Evolutionary conservation across 2,888 invertebrate species (phyloP).

Genomic region (Patella depressa): DNA sequence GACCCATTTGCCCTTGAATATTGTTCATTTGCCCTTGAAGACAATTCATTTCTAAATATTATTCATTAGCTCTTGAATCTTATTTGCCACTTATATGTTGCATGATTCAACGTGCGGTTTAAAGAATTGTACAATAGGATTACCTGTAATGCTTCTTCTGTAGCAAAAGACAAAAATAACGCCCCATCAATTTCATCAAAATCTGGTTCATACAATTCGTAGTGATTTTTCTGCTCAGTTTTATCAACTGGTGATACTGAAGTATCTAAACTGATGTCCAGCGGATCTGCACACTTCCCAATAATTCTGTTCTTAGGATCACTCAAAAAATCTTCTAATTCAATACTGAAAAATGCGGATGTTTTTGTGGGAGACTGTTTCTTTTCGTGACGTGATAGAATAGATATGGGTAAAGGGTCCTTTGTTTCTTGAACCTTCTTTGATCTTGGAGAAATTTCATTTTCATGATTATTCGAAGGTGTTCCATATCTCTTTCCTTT

Average conservation of each 20-base stretch:
- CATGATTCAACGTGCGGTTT: no score
- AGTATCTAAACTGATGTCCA: background rate
- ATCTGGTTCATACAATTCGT: constrained; percentile 49
- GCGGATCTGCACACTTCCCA: background rate
- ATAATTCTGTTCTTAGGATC: constrained; percentile 14
- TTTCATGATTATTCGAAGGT: no score
- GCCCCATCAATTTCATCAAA: constrained; percentile 63
- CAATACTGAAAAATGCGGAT: constrained; percentile 52
- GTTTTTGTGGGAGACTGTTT: constrained; percentile 35
- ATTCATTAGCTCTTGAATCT: no score
- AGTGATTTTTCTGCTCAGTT: constrained; percentile 13
- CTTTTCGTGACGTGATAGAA: constrained; percentile 44
- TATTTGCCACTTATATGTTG: no score
- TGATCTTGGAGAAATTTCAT: constrained; percentile 12
- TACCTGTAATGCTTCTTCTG: constrained; percentile 46
- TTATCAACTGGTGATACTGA: constrained; percentile 29
- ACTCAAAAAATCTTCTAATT: constrained; percentile 49
- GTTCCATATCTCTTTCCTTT: no score
- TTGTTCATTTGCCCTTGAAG: no score
- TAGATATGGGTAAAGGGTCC: constrained; percentile 48
- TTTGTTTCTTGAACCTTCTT: constrained; percentile 30
- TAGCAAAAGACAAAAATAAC: constrained; percentile 60
- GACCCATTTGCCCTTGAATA: no score
- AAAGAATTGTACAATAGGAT: background rate
- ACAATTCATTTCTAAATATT: no score